Conservation (phyloP, 2,797 vertebrate species). For the Lemur catta region DNA sequence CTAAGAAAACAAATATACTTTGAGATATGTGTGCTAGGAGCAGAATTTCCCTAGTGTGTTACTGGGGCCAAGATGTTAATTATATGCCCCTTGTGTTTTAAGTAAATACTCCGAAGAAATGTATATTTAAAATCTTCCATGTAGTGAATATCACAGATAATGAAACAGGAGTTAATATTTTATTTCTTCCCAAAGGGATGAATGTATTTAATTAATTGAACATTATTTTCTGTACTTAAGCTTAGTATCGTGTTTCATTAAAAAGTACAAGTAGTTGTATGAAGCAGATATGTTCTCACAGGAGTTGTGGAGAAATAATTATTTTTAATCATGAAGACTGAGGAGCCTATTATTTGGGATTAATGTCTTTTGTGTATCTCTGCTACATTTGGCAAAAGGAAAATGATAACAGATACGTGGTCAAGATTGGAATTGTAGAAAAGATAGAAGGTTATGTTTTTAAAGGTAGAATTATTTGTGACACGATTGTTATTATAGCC, state of each 20-base stretch:
- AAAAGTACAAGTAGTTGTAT: slow-evolving; percentile 68
- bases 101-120: slow-evolving; percentile 64
- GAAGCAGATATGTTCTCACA: slow-evolving; percentile 70
- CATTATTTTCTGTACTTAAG: slow-evolving; percentile 76
- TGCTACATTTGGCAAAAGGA: slow-evolving; percentile 52
- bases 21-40: slow-evolving; percentile 14
- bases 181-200: slow-evolving; percentile 65
- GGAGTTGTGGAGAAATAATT: slow-evolving; percentile 68
- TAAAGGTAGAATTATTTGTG: slow-evolving; percentile 58
- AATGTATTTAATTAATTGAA: slow-evolving; percentile 77
- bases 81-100: slow-evolving; percentile 55
- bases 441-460: slow-evolving; percentile 14
- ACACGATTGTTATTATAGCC: not conserved
- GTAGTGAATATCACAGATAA: slow-evolving; percentile 52
- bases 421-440: slow-evolving; percentile 46
- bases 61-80: slow-evolving; percentile 40
- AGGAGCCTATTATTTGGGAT: slow-evolving; percentile 52
- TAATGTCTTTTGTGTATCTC: slow-evolving; percentile 53
- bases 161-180: slow-evolving; percentile 72
- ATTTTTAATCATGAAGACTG: slow-evolving; percentile 65
- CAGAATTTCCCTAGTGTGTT: slow-evolving; percentile 27
- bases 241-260: slow-evolving; percentile 77
- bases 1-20: slow-evolving; percentile 41
- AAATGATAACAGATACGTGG: slow-evolving; percentile 53
- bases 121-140: slow-evolving; percentile 45